Evolutionary conservation across 2,888 invertebrate genomes (phyloP).

Genomic region (Brenthis ino): DNA sequence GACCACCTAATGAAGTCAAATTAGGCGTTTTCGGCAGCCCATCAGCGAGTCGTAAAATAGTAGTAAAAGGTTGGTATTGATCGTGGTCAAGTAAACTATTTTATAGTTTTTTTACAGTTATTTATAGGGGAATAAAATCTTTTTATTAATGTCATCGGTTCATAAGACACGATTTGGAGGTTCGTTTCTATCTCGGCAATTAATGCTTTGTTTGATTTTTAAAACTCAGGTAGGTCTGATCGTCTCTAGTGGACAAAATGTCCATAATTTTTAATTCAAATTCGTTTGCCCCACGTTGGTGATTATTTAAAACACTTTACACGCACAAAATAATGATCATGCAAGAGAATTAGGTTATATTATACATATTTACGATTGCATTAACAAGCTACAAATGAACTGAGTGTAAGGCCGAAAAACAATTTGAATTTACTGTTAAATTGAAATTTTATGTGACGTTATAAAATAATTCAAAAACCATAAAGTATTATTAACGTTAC

Average conservation of each 20-base stretch:
- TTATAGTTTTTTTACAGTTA: constrained; percentile 80
- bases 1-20: constrained; percentile 76
- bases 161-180: constrained; percentile 44
- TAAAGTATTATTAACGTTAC: constrained; percentile 64
- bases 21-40: constrained; percentile 74
- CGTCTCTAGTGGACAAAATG: not conserved
- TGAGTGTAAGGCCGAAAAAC: not conserved
- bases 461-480: constrained; percentile 59
- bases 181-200: constrained; percentile 34
- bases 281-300: not conserved
- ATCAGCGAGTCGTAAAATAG: constrained; percentile 71
- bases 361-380: constrained; percentile 1
- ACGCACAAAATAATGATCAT: constrained; percentile 9
- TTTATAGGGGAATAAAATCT: constrained; percentile 76
- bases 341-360: constrained; percentile 3
- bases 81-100: constrained; percentile 74
- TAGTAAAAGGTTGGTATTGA: constrained; percentile 75
- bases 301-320: constrained; percentile 9
- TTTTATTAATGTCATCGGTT: constrained; percentile 74
- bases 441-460: constrained; percentile 39
- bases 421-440: constrained; percentile 23
- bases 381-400: constrained; percentile 7
- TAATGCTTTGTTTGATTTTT: constrained; percentile 38
- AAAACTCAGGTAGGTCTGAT: constrained; percentile 17
- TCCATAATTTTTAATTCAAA: not conserved